Conservation (phyloP, 1,140 invertebrate genomes). For the Melanaphis sacchari region DNA sequence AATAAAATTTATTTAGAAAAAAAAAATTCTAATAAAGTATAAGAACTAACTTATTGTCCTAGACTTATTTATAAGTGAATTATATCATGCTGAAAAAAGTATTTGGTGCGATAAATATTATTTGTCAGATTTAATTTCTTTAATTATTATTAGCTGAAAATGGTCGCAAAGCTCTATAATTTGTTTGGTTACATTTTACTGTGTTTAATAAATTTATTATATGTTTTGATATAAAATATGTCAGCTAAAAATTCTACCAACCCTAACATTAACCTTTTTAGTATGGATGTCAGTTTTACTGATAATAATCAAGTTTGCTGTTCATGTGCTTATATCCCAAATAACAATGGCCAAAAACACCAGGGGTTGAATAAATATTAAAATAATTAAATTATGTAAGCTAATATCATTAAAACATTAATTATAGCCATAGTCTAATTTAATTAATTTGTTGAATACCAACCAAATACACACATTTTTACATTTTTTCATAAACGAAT, state of each 20-base stretch:
- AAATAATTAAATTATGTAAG: constrained; percentile 37
- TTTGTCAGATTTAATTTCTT: neutral
- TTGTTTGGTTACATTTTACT: neutral
- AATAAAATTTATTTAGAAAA: too few relatives aligned
- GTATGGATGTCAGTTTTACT: constrained; percentile 34
- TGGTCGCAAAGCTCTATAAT: neutral
- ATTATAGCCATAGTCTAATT: neutral
- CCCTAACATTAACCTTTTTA: constrained; percentile 26
- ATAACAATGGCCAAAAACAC: neutral
- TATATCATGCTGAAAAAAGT: neutral
- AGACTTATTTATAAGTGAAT: too few relatives aligned
- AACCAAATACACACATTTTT: neutral
- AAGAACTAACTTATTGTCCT: too few relatives aligned
- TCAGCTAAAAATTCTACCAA: neutral
- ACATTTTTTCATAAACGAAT: neutral
- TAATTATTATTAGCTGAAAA: neutral
- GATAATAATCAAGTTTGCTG: constrained; percentile 32
- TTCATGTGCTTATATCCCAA: constrained; percentile 1
- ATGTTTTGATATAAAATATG: neutral
- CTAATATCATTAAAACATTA: constrained; percentile 14
- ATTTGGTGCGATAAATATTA: neutral
- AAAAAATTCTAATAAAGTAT: too few relatives aligned
- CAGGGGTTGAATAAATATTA: constrained; percentile 22
- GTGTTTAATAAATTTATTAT: neutral
- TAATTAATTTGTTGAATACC: constrained; percentile 18